Conservation (phyloP, 2,888 invertebrate species). For the Drepana falcataria region DNA sequence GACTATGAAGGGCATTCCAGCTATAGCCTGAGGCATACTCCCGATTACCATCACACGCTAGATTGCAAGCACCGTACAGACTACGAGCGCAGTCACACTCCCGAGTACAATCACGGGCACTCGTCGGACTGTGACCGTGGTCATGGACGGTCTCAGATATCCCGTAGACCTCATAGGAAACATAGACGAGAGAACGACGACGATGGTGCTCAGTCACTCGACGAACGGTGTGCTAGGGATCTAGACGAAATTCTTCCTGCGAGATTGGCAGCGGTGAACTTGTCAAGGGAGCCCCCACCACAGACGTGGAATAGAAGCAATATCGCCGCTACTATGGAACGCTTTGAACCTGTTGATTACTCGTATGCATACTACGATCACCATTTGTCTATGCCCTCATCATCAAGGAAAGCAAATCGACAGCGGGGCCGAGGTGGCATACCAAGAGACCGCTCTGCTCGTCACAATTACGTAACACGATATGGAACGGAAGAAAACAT, state of each 20-base stretch:
- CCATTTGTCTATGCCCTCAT: slow-evolving; percentile 82
- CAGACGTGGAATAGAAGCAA: slow-evolving; percentile 82
- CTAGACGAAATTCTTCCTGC: slow-evolving; percentile 74
- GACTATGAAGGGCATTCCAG: slow-evolving; percentile 68
- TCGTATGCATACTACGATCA: slow-evolving; percentile 91
- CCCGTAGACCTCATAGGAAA: slow-evolving; percentile 57
- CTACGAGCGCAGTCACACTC: slow-evolving; percentile 65
- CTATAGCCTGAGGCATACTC: slow-evolving; percentile 60
- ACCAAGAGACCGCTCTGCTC: slow-evolving; percentile 63
- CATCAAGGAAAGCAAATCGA: slow-evolving; percentile 65
- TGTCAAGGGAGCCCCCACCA: slow-evolving; percentile 61
- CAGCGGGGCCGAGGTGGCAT: slow-evolving; percentile 66
- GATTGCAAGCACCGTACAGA: slow-evolving; percentile 65
- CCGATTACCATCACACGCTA: slow-evolving; percentile 61
- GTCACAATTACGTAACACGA: slow-evolving; percentile 86
- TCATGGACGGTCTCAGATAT: slow-evolving; percentile 60
- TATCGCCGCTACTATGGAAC: slow-evolving; percentile 82
- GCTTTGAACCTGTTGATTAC: slow-evolving; percentile 85
- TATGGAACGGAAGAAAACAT: slow-evolving; percentile 92
- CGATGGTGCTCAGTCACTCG: slow-evolving; percentile 67
- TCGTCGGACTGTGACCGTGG: slow-evolving; percentile 59
- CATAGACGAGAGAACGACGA: slow-evolving; percentile 59
- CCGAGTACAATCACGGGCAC: slow-evolving; percentile 64
- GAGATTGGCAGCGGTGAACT: slow-evolving; percentile 68
- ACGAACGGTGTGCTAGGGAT: slow-evolving; percentile 70